Evolutionary conservation across 2,888 invertebrate species (phyloP), one percentile per base, ranked within the genome.

Genomic region (Diabrotica balteata): DNA sequence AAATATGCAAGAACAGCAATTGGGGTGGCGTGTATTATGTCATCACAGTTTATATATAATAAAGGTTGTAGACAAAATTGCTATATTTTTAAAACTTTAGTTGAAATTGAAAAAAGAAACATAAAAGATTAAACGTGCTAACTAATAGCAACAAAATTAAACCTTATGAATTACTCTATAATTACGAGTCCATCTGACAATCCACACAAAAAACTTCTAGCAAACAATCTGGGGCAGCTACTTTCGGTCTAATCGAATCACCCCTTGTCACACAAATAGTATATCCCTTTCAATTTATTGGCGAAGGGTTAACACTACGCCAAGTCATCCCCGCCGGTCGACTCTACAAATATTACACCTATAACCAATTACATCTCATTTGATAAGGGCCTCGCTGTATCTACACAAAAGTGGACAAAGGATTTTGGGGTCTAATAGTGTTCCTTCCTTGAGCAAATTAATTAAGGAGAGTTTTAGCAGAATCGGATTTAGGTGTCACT

Each of bases 371-470:
- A 63, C 54, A 50, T 51, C 47, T 63, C 57, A 57, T 67, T 68
- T 66, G 66, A 68, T 66, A 68, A 66, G 59, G 68, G 70, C 66
- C 17, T n/a, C 63, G 42, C n/a, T 44, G 51, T 65, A 47, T 47
- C 32, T 32, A 50, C 50, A 58, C 65, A 59, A 59, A 63, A 66
- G 67, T 63, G 57, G 67, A 68, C 68, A 61, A 67, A 67, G 71
- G 71, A 66, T 67, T 47, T 64, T 50, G 59, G 59, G 64, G 61
- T 68, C 58, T 68, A 66, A 66, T 68, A 71, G 71, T 66, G 53
- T 65, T 69, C 68, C 64, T 68, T 71, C 67, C 71, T 71, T 59
- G 59, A 64, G 60, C 59, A 64, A 68, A 71, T 71, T 71, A 71
- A 71, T 71, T 68, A 67, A 60, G 46, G 44, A 63, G 63, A 55